Conservation (phyloP, 2,888 invertebrate genomes). For the Aquatica leii region DNA sequence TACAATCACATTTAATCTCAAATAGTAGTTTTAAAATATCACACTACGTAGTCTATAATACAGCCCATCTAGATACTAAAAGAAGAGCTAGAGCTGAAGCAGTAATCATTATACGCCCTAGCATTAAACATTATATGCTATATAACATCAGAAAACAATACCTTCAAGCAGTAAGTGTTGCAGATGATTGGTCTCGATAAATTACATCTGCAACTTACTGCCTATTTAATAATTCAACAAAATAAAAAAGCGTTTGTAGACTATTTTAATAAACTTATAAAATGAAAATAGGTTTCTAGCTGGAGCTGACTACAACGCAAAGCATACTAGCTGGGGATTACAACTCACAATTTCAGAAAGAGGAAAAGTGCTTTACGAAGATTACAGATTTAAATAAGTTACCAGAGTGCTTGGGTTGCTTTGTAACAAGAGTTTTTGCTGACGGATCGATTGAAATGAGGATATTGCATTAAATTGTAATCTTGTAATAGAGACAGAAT, state of each 20-base stretch:
- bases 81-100: neutral
- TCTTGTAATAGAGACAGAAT: neutral
- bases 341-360: slow-evolving; percentile 7
- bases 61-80: no score
- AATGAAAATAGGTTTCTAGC: neutral
- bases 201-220: neutral
- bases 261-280: neutral
- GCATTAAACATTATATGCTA: neutral
- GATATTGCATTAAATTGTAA: neutral
- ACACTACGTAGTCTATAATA: slow-evolving; percentile 6
- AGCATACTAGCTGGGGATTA: slow-evolving; percentile 31
- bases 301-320: slow-evolving; percentile 15
- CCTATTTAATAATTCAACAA: slow-evolving; percentile 1
- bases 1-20: no score
- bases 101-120: no score
- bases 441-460: neutral
- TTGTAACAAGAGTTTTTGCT: no score
- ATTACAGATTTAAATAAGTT: no score
- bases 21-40: slow-evolving; percentile 7
- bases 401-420: no score
- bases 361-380: slow-evolving; percentile 14
- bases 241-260: slow-evolving; percentile 2
- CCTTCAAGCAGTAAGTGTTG: slow-evolving; percentile 1
- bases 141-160: neutral
- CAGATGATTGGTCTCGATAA: neutral